Evolutionary conservation across 2,888 invertebrate species (phyloP).

Genomic region (Strigamia transsilvanica): DNA sequence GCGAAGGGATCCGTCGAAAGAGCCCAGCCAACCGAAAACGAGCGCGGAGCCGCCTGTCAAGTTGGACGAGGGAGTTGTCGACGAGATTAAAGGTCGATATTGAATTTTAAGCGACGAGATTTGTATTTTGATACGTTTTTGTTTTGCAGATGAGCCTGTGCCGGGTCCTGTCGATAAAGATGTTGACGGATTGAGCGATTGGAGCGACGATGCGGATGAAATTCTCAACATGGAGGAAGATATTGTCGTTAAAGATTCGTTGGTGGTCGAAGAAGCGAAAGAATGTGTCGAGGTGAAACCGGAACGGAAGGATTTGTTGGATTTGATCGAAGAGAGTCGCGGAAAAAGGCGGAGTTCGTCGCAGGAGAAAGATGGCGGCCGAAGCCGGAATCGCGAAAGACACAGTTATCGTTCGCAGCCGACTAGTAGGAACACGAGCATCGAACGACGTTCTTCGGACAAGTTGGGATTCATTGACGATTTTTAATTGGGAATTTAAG

Average conservation of each 20-base stretch:
- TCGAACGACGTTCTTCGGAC: slow-evolving; percentile 48
- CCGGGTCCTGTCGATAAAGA: not conserved
- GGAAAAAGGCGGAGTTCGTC: not conserved
- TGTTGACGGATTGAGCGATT: slow-evolving; percentile 73
- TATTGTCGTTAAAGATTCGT: not conserved
- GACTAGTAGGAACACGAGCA: slow-evolving; percentile 53
- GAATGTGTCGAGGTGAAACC: not conserved
- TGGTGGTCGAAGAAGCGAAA: not conserved
- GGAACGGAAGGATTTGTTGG: not conserved
- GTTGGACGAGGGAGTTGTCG: not conserved
- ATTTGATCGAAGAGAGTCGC: not conserved
- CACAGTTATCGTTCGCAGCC: slow-evolving; percentile 46
- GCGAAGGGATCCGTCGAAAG: not conserved
- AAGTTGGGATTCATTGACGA: not conserved
- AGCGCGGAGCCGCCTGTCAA: not conserved
- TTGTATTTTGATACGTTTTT: not conserved
- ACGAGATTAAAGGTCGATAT: not conserved
- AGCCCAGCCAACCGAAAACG: not conserved
- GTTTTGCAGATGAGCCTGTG: not conserved
- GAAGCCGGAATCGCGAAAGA: slow-evolving; percentile 2
- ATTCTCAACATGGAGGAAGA: slow-evolving; percentile 76
- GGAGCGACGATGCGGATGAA: slow-evolving; percentile 83
- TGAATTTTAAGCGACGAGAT: not conserved
- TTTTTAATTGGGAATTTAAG: not conserved
- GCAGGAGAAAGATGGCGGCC: slow-evolving; percentile 22